Evolutionary conservation across 2,797 vertebrate species (phyloP).

Genomic region (Ctenochaetus hawaiiensis): DNA sequence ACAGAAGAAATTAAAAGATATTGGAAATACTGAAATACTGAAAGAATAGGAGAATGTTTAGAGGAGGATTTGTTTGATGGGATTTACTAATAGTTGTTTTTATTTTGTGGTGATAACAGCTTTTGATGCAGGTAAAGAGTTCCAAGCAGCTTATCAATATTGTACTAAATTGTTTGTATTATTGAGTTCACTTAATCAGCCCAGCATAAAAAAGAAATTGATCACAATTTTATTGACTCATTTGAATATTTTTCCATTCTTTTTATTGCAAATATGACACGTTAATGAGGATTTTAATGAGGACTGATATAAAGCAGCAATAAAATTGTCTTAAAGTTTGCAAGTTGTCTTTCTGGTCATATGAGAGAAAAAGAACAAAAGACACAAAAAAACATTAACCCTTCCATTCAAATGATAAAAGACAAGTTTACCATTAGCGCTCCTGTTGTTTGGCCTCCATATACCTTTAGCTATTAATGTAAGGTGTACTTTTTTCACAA

Average conservation of each 20-base stretch:
- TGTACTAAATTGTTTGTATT: neutral
- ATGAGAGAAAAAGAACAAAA: neutral
- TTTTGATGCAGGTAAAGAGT: neutral
- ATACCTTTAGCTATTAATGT: slow-evolving; percentile 21
- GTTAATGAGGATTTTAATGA: neutral
- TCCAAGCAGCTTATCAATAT: neutral
- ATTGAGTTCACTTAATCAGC: neutral
- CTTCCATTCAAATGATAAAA: neutral
- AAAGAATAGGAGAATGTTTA: neutral
- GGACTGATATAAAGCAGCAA: neutral
- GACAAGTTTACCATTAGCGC: neutral
- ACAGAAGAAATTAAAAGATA: neutral
- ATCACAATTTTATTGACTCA: neutral
- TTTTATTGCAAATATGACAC: neutral
- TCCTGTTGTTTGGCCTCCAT: neutral
- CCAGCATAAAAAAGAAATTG: neutral
- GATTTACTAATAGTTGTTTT: neutral
- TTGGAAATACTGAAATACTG: slow-evolving; percentile 6
- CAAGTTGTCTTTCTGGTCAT: neutral
- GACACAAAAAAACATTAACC: neutral
- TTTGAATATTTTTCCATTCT: neutral
- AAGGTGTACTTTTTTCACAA: slow-evolving; percentile 32
- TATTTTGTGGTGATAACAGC: slow-evolving; percentile 1
- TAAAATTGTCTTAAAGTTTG: neutral
- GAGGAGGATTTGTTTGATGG: slow-evolving; percentile 27